Evolutionary conservation across 2,113 vertebrate species (phyloP).

Genomic region (Sterna hirundo): DNA sequence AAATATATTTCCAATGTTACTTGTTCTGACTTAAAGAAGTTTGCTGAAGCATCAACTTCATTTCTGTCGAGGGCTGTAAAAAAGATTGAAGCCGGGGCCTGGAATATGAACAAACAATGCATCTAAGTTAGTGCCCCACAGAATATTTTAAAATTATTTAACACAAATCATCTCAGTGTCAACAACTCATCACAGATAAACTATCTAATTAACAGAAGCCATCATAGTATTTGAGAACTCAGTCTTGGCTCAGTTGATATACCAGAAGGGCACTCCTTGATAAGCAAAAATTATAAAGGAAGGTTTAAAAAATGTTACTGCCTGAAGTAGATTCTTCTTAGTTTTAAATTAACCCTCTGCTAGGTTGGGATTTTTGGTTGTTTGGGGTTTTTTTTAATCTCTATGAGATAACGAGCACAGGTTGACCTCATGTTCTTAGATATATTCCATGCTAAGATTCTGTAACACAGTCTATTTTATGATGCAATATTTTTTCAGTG

Average conservation of each 20-base stretch:
- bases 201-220: constrained; percentile 85
- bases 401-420: background rate
- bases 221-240: constrained; percentile 85
- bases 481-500: constrained; percentile 40
- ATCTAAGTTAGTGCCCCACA: constrained; percentile 76
- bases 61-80: constrained; percentile 65
- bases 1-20: constrained; percentile 46
- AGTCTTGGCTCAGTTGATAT: constrained; percentile 82
- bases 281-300: constrained; percentile 83
- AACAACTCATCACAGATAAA: constrained; percentile 85
- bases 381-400: background rate
- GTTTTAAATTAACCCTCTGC: constrained; percentile 78
- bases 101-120: constrained; percentile 76
- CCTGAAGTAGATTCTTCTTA: constrained; percentile 71
- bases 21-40: constrained; percentile 67
- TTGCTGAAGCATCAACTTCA: constrained; percentile 55
- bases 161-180: constrained; percentile 83
- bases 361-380: constrained; percentile 27
- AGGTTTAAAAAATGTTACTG: constrained; percentile 76
- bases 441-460: constrained; percentile 35
- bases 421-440: constrained; percentile 35
- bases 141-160: constrained; percentile 86
- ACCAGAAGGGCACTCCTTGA: constrained; percentile 85
- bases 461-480: constrained; percentile 47
- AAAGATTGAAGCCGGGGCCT: constrained; percentile 62